phyloP scores from a whole-genome alignment of 2,797 vertebrate species.

The Tenualosa ilisha region DNA sequence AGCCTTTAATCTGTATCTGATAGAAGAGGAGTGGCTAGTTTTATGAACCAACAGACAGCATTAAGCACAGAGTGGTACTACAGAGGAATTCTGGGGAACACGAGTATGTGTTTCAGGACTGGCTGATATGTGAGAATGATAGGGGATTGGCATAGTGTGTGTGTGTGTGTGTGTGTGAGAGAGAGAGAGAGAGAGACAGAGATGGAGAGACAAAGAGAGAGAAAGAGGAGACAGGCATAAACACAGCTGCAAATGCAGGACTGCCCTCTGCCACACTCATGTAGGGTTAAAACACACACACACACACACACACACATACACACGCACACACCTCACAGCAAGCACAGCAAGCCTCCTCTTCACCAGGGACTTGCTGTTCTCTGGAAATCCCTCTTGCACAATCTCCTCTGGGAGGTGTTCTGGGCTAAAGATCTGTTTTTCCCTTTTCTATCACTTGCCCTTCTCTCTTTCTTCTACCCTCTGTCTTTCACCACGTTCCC shows the following conservation, averaged over 20 bases:
- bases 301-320: not conserved
- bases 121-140: slow-evolving; percentile 4
- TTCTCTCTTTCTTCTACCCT: not conserved
- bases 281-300: not conserved
- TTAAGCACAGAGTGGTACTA: not conserved
- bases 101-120: not conserved
- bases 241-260: slow-evolving; percentile 20
- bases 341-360: not conserved
- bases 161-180: slow-evolving; percentile 5
- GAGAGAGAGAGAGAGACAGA: too few relatives aligned
- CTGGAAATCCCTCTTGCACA: slow-evolving; percentile 14
- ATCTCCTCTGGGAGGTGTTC: not conserved
- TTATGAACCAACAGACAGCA: not conserved
- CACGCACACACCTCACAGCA: not conserved
- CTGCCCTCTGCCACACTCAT: slow-evolving; percentile 14
- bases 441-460: not conserved
- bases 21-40: not conserved
- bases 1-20: not conserved
- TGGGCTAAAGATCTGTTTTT: not conserved
- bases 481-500: not conserved
- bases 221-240: not conserved
- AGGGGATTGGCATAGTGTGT: not conserved
- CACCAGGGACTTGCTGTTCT: not conserved
- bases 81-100: not conserved
- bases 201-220: not conserved